Base-by-base conservation (phyloP, 2,888 invertebrate species). In the Spicauda simplicius region DNA sequence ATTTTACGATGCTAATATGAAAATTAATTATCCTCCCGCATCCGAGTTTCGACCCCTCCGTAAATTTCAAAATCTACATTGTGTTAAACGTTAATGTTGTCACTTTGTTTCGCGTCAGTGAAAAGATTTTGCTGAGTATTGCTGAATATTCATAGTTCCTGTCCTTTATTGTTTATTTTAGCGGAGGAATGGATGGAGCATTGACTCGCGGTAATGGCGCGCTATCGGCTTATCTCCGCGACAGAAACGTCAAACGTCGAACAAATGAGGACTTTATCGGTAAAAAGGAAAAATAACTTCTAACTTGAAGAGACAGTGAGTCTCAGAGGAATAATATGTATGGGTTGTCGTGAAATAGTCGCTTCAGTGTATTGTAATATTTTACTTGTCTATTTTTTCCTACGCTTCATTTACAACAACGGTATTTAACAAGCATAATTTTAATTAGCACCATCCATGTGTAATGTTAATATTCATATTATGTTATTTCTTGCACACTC, bases 11-110 rank as follows among this genome's bases (percentile, higher is more conserved):
- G 66, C 60, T 66, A 55, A 65, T 60, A 66, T 66, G 66, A 60
- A 66, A 66, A 66, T 66, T 66, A 66, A 66, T 66, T 66, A 60
- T 54, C 64, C 18, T 30, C 52, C n/a, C 48, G 54, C 58, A 54
- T 65, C 65, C 55, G 30, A 60, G 60, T 30, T 19, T 37, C 52
- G 54, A 41, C 18, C 59, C 54, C 50, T 50, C 56, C 64, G 64
- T 64, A 45, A 48, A 63, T 48, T 63, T 56, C 55, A 56, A 50
- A 37, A 58, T 58, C 64, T 58, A 14, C 54, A 12, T 12, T 30
- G 59, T 45, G 18, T 16, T 64, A 14, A 30, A 20, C 65, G 65
- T 8, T 65, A 59, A 59, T 65, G 53, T 54, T 59, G 65, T 59
- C 59, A 65, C 59, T 53, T 64, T 57, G 59, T 54, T 20, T 30